These are phyloP conservation scores for Semaprochilodus insignis DNA, from an alignment of 2,797 vertebrate genomes.

Conservation along the genomic window DNA sequence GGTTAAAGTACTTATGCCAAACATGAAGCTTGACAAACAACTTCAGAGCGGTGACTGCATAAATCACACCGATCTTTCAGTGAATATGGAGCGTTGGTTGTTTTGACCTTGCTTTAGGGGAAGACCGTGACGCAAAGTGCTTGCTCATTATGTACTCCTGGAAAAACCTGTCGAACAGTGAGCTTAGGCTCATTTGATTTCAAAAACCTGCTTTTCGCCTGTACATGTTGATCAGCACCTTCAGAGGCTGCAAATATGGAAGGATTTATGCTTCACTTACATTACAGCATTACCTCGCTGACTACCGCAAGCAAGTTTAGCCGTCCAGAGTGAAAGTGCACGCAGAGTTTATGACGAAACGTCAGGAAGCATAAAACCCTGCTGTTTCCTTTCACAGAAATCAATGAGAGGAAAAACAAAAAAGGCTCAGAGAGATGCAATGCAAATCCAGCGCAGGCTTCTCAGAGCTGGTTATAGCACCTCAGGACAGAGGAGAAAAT, in stretches of 20 bases:
- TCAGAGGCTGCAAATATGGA: too few relatives aligned
- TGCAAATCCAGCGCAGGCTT: neutral
- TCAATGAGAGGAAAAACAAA: neutral
- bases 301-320: neutral
- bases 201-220: neutral
- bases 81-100: neutral
- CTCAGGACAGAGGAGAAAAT: neutral
- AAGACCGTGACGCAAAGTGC: neutral
- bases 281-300: neutral
- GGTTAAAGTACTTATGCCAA: neutral
- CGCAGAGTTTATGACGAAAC: too few relatives aligned
- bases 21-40: neutral
- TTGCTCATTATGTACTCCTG: slow-evolving; percentile 31
- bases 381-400: neutral
- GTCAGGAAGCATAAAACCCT: too few relatives aligned
- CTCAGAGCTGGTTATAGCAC: neutral
- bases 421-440: neutral
- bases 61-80: neutral
- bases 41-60: neutral
- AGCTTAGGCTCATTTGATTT: slow-evolving; percentile 22
- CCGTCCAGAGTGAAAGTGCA: too few relatives aligned
- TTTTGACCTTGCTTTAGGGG: slow-evolving; percentile 42
- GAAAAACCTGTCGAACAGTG: slow-evolving; percentile 35
- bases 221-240: neutral
- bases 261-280: neutral